Conservation (phyloP, 2,888 invertebrate genomes). For the Hypercompe scribonia region DNA sequence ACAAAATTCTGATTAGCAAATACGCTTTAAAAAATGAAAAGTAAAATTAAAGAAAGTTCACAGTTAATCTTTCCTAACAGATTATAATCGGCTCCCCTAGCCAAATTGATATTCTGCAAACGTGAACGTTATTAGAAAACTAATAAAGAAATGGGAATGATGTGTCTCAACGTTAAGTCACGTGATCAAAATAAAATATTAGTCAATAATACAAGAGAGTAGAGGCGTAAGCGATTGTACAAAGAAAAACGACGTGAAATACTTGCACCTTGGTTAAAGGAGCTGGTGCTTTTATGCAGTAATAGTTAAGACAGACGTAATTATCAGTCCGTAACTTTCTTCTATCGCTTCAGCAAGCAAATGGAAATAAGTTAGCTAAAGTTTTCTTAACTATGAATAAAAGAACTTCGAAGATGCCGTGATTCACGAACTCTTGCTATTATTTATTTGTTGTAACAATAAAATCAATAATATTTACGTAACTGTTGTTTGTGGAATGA, state of each 20-base stretch:
- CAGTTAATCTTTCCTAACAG: slow-evolving; percentile 13
- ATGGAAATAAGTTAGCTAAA: slow-evolving; percentile 63
- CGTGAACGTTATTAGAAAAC: too few relatives aligned
- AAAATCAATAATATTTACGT: slow-evolving; percentile 44
- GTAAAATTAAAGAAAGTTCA: neutral
- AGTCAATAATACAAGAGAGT: too few relatives aligned
- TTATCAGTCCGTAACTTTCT: slow-evolving; percentile 56
- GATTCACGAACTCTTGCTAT: slow-evolving; percentile 36
- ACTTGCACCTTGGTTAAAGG: too few relatives aligned
- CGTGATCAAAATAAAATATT: too few relatives aligned
- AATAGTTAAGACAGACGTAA: slow-evolving; percentile 54
- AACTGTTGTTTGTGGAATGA: slow-evolving; percentile 24
- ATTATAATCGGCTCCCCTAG: too few relatives aligned
- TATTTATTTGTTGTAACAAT: slow-evolving; percentile 51
- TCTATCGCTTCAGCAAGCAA: slow-evolving; percentile 51
- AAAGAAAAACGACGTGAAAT: too few relatives aligned
- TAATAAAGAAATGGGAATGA: too few relatives aligned
- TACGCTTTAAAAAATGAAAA: neutral
- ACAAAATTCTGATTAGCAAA: neutral
- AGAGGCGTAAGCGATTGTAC: too few relatives aligned
- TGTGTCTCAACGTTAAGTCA: too few relatives aligned
- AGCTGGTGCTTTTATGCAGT: slow-evolving; percentile 23
- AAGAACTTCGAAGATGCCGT: slow-evolving; percentile 48
- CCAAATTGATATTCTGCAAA: too few relatives aligned
- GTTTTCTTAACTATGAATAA: slow-evolving; percentile 63